Evolutionary conservation across 2,113 vertebrate genomes (phyloP).

Genomic region (Cariama cristata): DNA sequence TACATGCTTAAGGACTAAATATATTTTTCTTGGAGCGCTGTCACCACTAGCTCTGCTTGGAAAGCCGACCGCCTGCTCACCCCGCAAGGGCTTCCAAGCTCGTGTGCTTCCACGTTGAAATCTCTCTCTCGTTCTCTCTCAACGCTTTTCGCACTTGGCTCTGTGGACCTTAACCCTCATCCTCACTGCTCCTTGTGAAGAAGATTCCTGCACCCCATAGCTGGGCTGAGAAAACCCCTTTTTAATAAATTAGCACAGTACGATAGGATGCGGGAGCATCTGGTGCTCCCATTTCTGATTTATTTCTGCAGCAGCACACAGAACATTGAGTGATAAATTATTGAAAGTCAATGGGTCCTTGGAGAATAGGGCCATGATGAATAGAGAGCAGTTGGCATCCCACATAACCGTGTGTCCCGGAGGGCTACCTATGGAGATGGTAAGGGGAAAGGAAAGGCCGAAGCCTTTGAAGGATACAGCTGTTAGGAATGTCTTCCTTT

Average conservation of each 20-base stretch:
- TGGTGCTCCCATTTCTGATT: slow-evolving; percentile 68
- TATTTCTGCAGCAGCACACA: slow-evolving; percentile 62
- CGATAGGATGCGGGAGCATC: slow-evolving; percentile 33
- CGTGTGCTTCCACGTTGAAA: neutral
- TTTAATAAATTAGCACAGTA: slow-evolving; percentile 65
- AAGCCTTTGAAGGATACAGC: slow-evolving; percentile 56
- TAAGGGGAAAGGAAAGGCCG: slow-evolving; percentile 39
- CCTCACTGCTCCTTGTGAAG: neutral
- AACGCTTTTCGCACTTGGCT: neutral
- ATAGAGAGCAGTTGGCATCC: slow-evolving; percentile 65
- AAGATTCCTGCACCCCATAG: slow-evolving; percentile 43
- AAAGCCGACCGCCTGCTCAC: slow-evolving; percentile 44
- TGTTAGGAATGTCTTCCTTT: slow-evolving; percentile 56
- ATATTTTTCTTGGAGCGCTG: slow-evolving; percentile 61
- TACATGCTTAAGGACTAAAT: slow-evolving; percentile 38
- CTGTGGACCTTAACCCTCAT: slow-evolving; percentile 9
- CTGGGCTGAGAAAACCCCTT: slow-evolving; percentile 38
- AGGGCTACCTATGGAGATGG: slow-evolving; percentile 36
- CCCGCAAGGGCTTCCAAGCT: slow-evolving; percentile 16
- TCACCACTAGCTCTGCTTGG: slow-evolving; percentile 36
- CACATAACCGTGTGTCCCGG: neutral
- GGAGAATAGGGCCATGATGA: slow-evolving; percentile 36
- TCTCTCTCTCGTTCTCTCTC: neutral
- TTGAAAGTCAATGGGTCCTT: slow-evolving; percentile 46
- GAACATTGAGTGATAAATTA: slow-evolving; percentile 66